Conservation (phyloP, 2,888 invertebrate species). For the Anticlea derivata region DNA sequence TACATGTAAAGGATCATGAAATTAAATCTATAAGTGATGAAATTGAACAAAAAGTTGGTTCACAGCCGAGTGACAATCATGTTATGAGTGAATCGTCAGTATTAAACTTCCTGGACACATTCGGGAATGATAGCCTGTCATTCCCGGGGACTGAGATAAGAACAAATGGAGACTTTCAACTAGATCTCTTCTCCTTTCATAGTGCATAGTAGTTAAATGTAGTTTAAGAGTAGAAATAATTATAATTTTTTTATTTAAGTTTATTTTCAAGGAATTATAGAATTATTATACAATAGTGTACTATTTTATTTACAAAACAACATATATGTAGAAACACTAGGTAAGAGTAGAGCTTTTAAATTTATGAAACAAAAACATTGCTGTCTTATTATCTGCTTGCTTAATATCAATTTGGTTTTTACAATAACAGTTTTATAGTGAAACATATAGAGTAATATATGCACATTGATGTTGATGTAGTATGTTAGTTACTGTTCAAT, state of each 20-base stretch:
- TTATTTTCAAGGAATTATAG: conserved; percentile 45
- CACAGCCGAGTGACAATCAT: conserved; percentile 36
- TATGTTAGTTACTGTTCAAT: neutral
- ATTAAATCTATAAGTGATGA: conserved; percentile 34
- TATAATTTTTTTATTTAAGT: conserved; percentile 34
- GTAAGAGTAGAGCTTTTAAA: neutral
- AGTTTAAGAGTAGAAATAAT: conserved; percentile 35
- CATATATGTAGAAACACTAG: conserved; percentile 1
- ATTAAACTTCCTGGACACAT: conserved; percentile 70
- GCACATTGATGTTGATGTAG: conserved; percentile 1
- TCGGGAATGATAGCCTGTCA: conserved; percentile 65
- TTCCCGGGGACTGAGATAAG: conserved; percentile 73
- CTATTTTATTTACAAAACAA: conserved; percentile 26
- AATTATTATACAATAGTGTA: conserved; percentile 34
- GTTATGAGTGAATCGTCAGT: conserved; percentile 61
- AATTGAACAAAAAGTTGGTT: conserved; percentile 33
- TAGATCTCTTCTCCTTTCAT: conserved; percentile 75
- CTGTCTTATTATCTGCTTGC: too few relatives aligned
- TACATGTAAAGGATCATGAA: conserved; percentile 55
- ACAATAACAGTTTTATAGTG: conserved; percentile 3
- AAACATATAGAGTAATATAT: neutral
- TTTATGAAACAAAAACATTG: too few relatives aligned
- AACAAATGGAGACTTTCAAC: conserved; percentile 71
- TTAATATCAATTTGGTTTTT: too few relatives aligned
- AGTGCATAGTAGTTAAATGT: conserved; percentile 49